Percentiles rank a stretch among this genome's conserved stretches.
Conservation (phyloP, 2,113 vertebrate species). For the Rhipidura dahli region DNA sequence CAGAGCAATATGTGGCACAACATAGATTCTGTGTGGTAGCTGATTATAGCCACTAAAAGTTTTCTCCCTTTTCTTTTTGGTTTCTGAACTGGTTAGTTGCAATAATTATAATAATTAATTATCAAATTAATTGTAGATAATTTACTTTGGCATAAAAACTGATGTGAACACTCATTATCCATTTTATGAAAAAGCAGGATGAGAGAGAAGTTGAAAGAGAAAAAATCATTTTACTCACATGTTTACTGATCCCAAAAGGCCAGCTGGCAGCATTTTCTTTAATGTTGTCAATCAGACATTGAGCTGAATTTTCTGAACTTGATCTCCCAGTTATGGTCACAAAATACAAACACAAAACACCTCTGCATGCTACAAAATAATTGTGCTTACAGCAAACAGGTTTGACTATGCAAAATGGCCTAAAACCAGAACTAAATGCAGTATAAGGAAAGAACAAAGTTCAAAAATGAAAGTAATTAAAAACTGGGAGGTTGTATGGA, state of each 20-base stretch:
- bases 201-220: not conserved
- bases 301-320: not conserved
- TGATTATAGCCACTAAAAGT: not conserved
- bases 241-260: not conserved
- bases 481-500: not conserved
- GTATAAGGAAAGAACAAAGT: not conserved
- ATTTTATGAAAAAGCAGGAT: not conserved
- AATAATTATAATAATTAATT: not conserved
- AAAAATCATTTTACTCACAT: not conserved
- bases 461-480: not conserved
- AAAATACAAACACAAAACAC: not conserved
- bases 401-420: not conserved
- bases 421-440: not conserved
- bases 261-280: not conserved
- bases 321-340: not conserved
- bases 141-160: not conserved
- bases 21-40: not conserved
- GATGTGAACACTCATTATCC: not conserved
- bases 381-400: not conserved
- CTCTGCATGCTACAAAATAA: not conserved
- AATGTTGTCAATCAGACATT: not conserved
- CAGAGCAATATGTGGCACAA: not conserved
- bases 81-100: not conserved
- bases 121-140: not conserved
- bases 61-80: not conserved